Evolutionary conservation across 2,113 vertebrate species (phyloP).

Genomic region (Casuarius casuarius): DNA sequence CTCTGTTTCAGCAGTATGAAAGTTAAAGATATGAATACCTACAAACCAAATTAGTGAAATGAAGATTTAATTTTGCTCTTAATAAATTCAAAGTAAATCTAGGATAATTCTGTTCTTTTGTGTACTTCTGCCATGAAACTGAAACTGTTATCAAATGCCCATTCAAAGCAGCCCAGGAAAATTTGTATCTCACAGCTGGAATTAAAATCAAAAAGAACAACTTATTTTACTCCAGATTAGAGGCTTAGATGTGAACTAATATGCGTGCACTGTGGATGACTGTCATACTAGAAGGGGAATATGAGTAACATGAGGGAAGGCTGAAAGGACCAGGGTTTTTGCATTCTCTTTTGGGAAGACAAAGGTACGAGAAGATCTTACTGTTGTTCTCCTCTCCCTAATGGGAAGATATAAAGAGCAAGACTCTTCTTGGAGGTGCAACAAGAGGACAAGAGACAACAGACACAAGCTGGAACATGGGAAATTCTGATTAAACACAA

Average conservation of each 20-base stretch:
- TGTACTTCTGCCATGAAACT: constrained; percentile 18
- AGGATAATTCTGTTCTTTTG: not conserved
- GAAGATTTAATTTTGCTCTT: not conserved
- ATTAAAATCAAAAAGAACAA: not conserved
- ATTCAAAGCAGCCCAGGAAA: not conserved
- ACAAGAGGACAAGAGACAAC: not conserved
- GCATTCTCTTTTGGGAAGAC: not conserved
- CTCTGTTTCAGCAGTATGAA: not conserved
- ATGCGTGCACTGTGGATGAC: not conserved
- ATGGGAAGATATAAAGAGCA: not conserved
- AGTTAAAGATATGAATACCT: not conserved
- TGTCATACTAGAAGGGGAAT: not conserved
- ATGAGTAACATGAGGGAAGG: not conserved
- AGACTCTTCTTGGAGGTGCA: not conserved
- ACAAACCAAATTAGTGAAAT: constrained; percentile 4
- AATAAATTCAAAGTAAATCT: not conserved
- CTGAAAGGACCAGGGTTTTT: not conserved
- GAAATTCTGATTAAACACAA: not conserved
- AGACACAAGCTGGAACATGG: not conserved
- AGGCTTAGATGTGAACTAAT: not conserved
- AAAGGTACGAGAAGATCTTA: not conserved
- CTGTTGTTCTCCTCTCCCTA: not conserved
- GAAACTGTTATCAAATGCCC: not conserved
- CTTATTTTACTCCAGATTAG: not conserved
- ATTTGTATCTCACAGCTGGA: not conserved